Evolutionary conservation across 30 jellyfish, hydroid and myxozoan genomes (phyloP).

Genomic region (Sanderia malayensis): DNA sequence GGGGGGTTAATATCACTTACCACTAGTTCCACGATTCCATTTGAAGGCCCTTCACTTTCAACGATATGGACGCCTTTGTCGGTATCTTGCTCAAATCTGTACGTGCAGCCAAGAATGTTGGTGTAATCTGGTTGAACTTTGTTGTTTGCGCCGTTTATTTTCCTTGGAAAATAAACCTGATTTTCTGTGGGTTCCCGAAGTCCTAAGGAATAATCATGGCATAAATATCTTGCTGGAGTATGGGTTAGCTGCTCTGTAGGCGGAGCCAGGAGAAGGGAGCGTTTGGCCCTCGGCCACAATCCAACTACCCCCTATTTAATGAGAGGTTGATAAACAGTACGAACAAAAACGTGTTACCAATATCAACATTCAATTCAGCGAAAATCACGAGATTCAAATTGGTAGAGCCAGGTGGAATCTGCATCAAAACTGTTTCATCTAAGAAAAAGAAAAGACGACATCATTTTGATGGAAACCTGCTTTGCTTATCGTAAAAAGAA

Average conservation of each 20-base stretch:
- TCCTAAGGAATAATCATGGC: background rate
- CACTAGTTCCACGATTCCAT: constrained; percentile 12
- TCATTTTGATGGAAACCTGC: too few relatives aligned
- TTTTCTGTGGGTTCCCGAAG: background rate
- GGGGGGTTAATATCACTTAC: background rate
- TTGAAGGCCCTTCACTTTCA: constrained; percentile 33
- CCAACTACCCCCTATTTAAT: too few relatives aligned
- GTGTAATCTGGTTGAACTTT: background rate
- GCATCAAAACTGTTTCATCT: constrained; percentile 15
- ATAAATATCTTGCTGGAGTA: too few relatives aligned
- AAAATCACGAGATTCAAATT: constrained; percentile 6
- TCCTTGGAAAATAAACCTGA: background rate
- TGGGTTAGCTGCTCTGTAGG: too few relatives aligned
- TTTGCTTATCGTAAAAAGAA: too few relatives aligned
- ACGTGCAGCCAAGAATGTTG: constrained; percentile 13
- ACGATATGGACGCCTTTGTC: background rate
- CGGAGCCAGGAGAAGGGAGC: too few relatives aligned
- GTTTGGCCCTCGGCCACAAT: too few relatives aligned
- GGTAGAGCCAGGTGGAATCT: constrained; percentile 19
- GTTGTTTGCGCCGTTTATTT: background rate
- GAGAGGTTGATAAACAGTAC: too few relatives aligned
- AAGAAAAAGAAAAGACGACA: too few relatives aligned
- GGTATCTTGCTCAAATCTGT: background rate
- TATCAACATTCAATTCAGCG: constrained; percentile 1
- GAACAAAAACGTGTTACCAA: background rate